Percentiles rank a stretch among this genome's conserved stretches.
Conservation (phyloP, 2,888 invertebrate species). For the Rhopalosiphum nymphaeae region DNA sequence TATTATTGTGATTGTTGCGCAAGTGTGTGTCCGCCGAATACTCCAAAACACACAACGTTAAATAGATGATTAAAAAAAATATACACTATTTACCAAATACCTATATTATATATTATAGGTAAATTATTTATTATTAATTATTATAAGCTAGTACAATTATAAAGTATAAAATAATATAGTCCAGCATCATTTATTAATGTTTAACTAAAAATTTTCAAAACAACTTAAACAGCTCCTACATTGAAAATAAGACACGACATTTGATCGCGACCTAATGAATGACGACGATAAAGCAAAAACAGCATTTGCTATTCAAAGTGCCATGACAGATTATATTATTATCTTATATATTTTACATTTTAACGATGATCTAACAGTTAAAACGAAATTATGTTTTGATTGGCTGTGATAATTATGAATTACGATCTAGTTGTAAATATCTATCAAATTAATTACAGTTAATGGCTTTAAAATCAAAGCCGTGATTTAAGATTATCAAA, state of each 20-base stretch:
- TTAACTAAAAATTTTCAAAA: not conserved
- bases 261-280: not conserved
- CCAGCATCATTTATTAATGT: not conserved
- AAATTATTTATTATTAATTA: not conserved
- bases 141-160: not conserved
- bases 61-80: not conserved
- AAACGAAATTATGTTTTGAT: constrained; percentile 13
- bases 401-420: constrained; percentile 27
- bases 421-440: constrained; percentile 2
- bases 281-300: not conserved
- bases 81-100: not conserved
- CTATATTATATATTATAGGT: not conserved
- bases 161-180: not conserved
- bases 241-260: not conserved
- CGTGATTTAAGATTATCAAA: not conserved
- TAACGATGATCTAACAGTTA: constrained; percentile 12
- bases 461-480: constrained; percentile 22
- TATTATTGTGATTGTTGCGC: constrained; percentile 1
- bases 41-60: not conserved
- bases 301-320: not conserved
- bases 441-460: not conserved
- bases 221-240: not conserved
- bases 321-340: not conserved
- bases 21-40: not conserved
- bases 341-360: not conserved